Evolutionary conservation across 2,797 vertebrate species (phyloP).

Genomic region (Parambassis ranga): DNA sequence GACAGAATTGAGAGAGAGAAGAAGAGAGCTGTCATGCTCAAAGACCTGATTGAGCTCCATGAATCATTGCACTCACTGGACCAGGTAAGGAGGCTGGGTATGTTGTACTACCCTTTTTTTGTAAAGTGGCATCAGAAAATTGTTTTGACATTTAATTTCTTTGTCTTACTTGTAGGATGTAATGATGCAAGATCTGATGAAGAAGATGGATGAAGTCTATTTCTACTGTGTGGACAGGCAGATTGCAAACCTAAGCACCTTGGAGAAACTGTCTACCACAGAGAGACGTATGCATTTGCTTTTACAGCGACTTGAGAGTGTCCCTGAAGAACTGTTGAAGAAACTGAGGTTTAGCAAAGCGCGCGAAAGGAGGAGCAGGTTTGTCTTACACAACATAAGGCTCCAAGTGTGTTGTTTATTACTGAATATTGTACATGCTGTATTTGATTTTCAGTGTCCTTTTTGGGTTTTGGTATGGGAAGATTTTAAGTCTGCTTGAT

Average conservation of each 20-base stretch:
- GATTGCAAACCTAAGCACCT: slow-evolving; percentile 68
- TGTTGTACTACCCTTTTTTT: not conserved
- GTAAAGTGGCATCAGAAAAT: not conserved
- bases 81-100: slow-evolving; percentile 71
- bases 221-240: slow-evolving; percentile 70
- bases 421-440: too few species aligned
- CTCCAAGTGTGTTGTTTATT: too few species aligned
- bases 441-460: too few species aligned
- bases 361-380: slow-evolving; percentile 81
- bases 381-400: too few species aligned
- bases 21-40: slow-evolving; percentile 70
- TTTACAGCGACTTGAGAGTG: slow-evolving; percentile 79
- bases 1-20: slow-evolving; percentile 72
- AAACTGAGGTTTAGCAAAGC: slow-evolving; percentile 76
- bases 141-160: too few species aligned
- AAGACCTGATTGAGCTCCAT: slow-evolving; percentile 78
- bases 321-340: slow-evolving; percentile 74
- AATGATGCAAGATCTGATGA: slow-evolving; percentile 72
- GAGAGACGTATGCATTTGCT: slow-evolving; percentile 79
- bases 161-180: slow-evolving; percentile 71
- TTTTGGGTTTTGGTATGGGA: too few species aligned
- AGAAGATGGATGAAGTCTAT: slow-evolving; percentile 84
- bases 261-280: slow-evolving; percentile 83
- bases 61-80: slow-evolving; percentile 70
- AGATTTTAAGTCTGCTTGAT: too few species aligned